Evolutionary conservation across 2,113 vertebrate species (phyloP).

Genomic region (Ptilorrhoa leucosticta): DNA sequence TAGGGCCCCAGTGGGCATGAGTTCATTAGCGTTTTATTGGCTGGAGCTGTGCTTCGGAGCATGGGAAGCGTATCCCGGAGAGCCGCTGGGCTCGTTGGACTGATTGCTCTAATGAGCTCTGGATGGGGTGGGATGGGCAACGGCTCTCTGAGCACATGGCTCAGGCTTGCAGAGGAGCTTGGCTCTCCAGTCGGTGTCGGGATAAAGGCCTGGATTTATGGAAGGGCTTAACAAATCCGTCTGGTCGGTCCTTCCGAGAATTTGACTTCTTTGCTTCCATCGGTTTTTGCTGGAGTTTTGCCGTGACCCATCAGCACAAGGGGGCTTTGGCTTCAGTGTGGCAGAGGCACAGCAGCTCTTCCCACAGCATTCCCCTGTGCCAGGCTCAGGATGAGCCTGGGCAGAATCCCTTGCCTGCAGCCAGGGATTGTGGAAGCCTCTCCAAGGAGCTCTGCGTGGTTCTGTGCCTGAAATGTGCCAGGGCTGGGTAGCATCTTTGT

Average conservation of each 20-base stretch:
- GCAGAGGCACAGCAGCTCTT: not conserved
- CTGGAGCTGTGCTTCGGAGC: not conserved
- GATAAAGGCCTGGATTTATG: not conserved
- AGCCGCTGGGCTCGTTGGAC: rapidly evolving
- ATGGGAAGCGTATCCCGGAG: not conserved
- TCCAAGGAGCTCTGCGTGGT: not conserved
- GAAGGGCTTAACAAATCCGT: not conserved
- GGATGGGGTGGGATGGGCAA: not conserved
- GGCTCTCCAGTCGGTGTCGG: rapidly evolving
- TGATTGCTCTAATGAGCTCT: not conserved
- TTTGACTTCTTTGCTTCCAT: not conserved
- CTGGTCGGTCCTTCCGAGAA: not conserved
- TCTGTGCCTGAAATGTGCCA: not conserved
- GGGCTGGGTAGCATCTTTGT: not conserved
- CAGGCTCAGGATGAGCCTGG: rapidly evolving
- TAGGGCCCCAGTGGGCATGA: not conserved
- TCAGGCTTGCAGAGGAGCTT: not conserved
- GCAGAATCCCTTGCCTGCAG: not conserved
- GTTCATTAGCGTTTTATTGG: not conserved
- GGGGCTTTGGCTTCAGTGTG: not conserved
- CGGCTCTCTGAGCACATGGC: not conserved
- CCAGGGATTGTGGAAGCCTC: not conserved
- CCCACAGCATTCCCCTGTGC: not conserved
- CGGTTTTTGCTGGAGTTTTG: not conserved
- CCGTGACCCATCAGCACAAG: rapidly evolving